Evolutionary conservation across 2,113 vertebrate genomes (phyloP), one percentile per base, ranked within the genome.

Genomic region (Catharus minimus): DNA sequence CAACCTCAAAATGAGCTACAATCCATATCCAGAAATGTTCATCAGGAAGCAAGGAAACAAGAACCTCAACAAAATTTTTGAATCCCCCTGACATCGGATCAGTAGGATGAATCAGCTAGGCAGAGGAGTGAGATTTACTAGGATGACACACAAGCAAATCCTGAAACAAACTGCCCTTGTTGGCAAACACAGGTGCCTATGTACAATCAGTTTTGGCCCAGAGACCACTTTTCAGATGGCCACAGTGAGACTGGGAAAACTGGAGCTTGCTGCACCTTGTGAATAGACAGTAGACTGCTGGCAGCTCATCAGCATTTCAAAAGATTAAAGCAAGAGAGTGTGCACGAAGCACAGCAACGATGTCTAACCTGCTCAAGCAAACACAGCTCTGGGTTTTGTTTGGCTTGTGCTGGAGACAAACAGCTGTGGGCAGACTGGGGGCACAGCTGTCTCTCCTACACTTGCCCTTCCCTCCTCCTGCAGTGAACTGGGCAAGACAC

Each of bases 401-500:
- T 50, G 26, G 6, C 44, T 68, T 2, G 0, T 33, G n/a, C 49
- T 73, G n/a, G 50, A 83, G 32, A 58, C 26, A 52, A 66, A 20
- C 3, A 39, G 18, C 5, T 0, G 1, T 76, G 32, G 16, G 33
- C 39, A 38, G 44, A 11, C 26, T 19, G 5, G 5, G 13, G 7
- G 9, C 20, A 33, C 0, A 0, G 38, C 24, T 0, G 0, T 28
- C 19, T 65, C 16, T 86, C 33, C 67, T 41, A 17, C 7, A 5
- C 9, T 11, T 5, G 0, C 22, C 8, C 20, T 55, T 33, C 44
- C n/a, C 33, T 55, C 26, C 19, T 68, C 4, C 39, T 27, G 3
- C 15, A 52, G 19, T 0, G 0, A 89, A 44, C 6, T 39, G 30
- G 30, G 36, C 17, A 76, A 57, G 72, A 67, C 10, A n/a, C 0